phyloP scores from a whole-genome alignment of 1,140 invertebrate genomes.

The Temnothorax curvispinosus region DNA sequence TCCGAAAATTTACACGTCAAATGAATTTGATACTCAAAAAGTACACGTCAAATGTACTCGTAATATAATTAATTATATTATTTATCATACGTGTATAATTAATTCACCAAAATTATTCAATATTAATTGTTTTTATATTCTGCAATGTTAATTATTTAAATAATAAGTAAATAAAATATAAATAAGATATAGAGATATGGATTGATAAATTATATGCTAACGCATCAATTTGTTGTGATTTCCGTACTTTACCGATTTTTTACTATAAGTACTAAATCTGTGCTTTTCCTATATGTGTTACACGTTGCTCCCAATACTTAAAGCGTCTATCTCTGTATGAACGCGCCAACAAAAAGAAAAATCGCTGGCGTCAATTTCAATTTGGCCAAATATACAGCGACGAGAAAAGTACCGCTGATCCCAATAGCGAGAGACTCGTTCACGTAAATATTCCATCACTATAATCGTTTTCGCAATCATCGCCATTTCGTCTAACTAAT shows the following conservation, averaged over 20 bases:
- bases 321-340: neutral
- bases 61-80: neutral
- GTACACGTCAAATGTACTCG: neutral
- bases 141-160: neutral
- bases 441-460: neutral
- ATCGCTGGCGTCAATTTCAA: constrained; percentile 24
- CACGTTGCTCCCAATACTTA: neutral
- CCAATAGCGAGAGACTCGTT: neutral
- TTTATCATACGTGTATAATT: neutral
- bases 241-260: neutral
- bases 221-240: neutral
- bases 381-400: constrained; percentile 14
- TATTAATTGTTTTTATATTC: neutral
- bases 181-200: neutral
- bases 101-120: neutral
- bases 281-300: neutral
- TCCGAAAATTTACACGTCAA: neutral
- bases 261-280: neutral
- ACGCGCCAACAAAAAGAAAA: neutral
- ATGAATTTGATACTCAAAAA: no score
- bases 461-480: neutral
- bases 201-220: neutral
- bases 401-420: neutral
- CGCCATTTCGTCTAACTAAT: neutral
- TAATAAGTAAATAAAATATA: neutral